Percentiles rank a stretch among this genome's conserved stretches.
These are phyloP conservation scores for Myrmecophaga tridactyla DNA, from an alignment of 2,113 vertebrate genomes.

Conservation along the genomic window DNA sequence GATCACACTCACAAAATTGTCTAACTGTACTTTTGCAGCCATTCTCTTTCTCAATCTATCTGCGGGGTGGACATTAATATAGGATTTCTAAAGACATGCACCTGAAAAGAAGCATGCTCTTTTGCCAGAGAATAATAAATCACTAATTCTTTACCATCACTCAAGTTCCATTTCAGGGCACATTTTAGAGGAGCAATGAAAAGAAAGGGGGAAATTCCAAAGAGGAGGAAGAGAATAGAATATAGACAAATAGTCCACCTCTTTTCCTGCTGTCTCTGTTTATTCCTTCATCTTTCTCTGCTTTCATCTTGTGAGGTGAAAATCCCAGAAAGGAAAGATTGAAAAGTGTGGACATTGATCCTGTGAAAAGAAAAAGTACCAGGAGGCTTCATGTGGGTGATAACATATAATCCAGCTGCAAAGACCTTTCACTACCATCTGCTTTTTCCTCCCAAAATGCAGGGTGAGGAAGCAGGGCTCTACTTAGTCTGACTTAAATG, in stretches of 20 bases:
- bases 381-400: background rate
- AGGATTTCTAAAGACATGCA: conserved; percentile 54
- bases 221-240: background rate
- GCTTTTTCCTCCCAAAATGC: background rate
- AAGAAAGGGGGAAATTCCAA: background rate
- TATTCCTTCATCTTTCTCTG: background rate
- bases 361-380: background rate
- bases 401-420: too few species aligned
- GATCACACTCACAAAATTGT: background rate
- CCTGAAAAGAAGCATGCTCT: conserved; percentile 43
- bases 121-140: conserved; percentile 34
- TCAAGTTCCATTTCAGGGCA: background rate
- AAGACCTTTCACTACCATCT: background rate
- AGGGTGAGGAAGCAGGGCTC: too few species aligned
- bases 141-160: background rate
- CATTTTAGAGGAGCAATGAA: background rate
- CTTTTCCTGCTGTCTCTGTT: background rate
- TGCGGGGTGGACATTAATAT: conserved; percentile 57
- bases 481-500: background rate
- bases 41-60: background rate
- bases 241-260: rapidly evolving
- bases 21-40: background rate
- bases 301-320: background rate
- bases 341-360: background rate
- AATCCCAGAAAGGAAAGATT: background rate